These are phyloP conservation scores for Pollenia labialis DNA, from an alignment of 2,888 invertebrate species.

Conservation along the genomic window DNA sequence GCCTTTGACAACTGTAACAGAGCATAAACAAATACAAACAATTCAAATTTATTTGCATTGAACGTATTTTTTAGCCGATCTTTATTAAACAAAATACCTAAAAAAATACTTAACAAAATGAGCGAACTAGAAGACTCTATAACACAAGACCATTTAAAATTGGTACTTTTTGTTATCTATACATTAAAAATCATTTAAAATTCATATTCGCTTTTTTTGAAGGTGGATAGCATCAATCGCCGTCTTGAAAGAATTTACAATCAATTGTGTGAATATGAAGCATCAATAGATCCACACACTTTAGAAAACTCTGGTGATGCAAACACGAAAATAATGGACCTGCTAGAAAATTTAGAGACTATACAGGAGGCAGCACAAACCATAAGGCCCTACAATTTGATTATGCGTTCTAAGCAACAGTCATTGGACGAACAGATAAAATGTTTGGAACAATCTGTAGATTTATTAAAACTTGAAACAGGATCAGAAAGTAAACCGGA, in stretches of 20 bases:
- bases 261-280: conserved; percentile 74
- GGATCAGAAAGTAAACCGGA: neutral
- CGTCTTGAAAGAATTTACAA: conserved; percentile 74
- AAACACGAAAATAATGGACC: conserved; percentile 72
- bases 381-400: conserved; percentile 57
- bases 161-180: conserved; percentile 43
- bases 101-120: conserved; percentile 17
- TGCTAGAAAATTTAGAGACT: conserved; percentile 71
- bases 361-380: conserved; percentile 65
- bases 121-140: conserved; percentile 21
- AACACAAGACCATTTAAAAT: conserved; percentile 42
- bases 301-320: conserved; percentile 52
- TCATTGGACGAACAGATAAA: conserved; percentile 74
- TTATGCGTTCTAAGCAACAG: conserved; percentile 55
- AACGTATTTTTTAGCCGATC: neutral
- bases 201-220: neutral
- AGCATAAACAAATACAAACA: conserved; percentile 8
- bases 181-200: neutral
- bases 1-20: neutral
- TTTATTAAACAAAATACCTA: neutral
- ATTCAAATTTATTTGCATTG: conserved; percentile 1
- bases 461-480: conserved; percentile 72
- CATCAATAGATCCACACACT: conserved; percentile 55
- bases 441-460: conserved; percentile 72
- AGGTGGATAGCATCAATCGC: conserved; percentile 73